These are phyloP conservation scores for Oxygymnocypris stewartii DNA, from an alignment of 2,113 vertebrate species.

Conservation along the genomic window DNA sequence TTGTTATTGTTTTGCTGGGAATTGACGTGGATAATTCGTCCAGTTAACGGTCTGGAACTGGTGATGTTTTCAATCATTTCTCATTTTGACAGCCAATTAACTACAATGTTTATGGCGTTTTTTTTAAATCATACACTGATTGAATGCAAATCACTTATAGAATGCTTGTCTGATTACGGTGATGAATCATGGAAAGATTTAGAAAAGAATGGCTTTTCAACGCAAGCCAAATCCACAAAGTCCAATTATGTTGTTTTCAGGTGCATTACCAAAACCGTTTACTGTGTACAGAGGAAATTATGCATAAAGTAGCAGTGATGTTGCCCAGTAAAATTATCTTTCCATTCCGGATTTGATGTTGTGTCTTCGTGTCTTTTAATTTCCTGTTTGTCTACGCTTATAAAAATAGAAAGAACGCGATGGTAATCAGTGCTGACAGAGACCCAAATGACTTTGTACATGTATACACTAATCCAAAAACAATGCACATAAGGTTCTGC, in stretches of 20 bases:
- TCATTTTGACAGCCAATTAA: constrained; percentile 25
- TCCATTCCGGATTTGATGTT: background rate
- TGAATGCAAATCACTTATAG: constrained; percentile 17
- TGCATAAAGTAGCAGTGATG: background rate
- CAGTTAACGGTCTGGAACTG: constrained; percentile 4
- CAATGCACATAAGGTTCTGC: background rate
- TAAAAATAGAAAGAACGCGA: background rate
- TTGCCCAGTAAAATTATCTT: background rate
- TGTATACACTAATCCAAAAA: background rate
- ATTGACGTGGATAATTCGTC: background rate
- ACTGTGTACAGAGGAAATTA: constrained; percentile 39
- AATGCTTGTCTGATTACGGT: constrained; percentile 25
- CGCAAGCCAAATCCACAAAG: constrained; percentile 20
- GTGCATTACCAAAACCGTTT: constrained; percentile 24
- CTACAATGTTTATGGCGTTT: background rate
- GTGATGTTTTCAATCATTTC: background rate
- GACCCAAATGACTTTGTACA: background rate
- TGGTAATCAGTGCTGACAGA: background rate
- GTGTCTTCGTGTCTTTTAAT: background rate
- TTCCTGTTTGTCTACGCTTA: constrained; percentile 9
- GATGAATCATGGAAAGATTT: background rate
- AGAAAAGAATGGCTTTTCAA: background rate
- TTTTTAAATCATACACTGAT: background rate
- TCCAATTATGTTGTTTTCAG: constrained; percentile 30
- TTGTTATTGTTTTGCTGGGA: background rate